Evolutionary conservation across 2,888 invertebrate genomes (phyloP).

Genomic region (Stenolophus ochropezus): DNA sequence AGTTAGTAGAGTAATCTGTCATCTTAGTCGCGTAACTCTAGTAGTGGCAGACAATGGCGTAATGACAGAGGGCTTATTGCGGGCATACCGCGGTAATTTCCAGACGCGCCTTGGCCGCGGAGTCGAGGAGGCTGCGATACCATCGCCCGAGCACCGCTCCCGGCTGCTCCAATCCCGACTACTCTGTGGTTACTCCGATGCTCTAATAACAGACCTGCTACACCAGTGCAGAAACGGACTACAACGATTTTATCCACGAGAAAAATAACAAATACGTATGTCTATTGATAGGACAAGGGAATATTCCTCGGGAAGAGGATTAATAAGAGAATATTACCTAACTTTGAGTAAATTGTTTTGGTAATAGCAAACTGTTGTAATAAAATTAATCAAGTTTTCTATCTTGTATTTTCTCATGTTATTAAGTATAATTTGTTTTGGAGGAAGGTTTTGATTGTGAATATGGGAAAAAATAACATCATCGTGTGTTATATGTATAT

Average conservation of each 20-base stretch:
- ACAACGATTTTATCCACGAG: neutral
- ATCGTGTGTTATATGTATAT: too few relatives aligned
- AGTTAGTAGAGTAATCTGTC: conserved; percentile 11
- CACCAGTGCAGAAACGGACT: conserved; percentile 1
- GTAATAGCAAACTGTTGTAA: too few relatives aligned
- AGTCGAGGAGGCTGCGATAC: conserved; percentile 44
- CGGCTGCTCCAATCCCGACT: conserved; percentile 36
- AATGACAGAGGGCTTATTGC: conserved; percentile 38
- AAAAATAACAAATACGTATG: neutral
- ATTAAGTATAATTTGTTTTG: too few relatives aligned
- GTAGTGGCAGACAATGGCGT: conserved; percentile 42
- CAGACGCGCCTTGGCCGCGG: conserved; percentile 27
- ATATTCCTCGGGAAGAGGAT: too few relatives aligned
- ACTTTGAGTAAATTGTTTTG: too few relatives aligned
- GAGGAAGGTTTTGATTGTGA: too few relatives aligned
- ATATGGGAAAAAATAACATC: too few relatives aligned
- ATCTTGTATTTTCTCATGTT: too few relatives aligned
- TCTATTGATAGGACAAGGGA: too few relatives aligned
- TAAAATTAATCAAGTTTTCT: too few relatives aligned
- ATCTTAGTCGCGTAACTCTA: conserved; percentile 36
- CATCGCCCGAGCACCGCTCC: conserved; percentile 50
- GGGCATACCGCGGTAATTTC: conserved; percentile 2
- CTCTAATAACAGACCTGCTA: conserved; percentile 55
- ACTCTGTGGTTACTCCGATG: conserved; percentile 56
- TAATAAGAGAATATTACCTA: too few relatives aligned